phyloP scores from a whole-genome alignment of 1,140 invertebrate genomes.

The Agrilus planipennis region DNA sequence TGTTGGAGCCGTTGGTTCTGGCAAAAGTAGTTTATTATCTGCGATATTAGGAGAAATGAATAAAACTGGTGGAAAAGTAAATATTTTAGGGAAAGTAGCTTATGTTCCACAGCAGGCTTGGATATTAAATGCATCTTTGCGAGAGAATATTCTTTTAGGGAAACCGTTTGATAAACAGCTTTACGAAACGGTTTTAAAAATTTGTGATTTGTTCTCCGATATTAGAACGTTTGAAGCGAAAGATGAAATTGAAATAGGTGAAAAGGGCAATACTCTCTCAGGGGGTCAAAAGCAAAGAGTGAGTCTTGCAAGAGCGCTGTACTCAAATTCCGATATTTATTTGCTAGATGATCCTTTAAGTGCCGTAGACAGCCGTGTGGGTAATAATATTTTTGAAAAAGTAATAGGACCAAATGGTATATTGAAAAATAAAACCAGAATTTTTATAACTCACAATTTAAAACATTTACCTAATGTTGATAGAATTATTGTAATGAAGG shows the following conservation, averaged over 20 bases:
- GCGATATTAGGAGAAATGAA: constrained; percentile 85
- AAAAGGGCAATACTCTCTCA: constrained; percentile 91
- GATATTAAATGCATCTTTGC: constrained; percentile 84
- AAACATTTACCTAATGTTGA: constrained; percentile 80
- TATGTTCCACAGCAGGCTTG: constrained; percentile 89
- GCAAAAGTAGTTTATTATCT: constrained; percentile 79
- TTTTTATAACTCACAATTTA: constrained; percentile 83
- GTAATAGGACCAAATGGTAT: constrained; percentile 71
- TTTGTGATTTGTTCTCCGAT: constrained; percentile 61
- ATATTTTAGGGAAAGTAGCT: constrained; percentile 69
- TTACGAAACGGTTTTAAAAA: constrained; percentile 62
- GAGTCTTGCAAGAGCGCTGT: constrained; percentile 86
- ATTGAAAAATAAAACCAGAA: constrained; percentile 64
- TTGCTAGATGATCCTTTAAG: constrained; percentile 92
- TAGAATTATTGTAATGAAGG: constrained; percentile 73
- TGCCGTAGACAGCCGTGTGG: constrained; percentile 92
- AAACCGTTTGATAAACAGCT: constrained; percentile 51
- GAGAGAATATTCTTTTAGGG: constrained; percentile 79
- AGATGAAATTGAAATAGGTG: constrained; percentile 85
- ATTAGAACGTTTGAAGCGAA: constrained; percentile 78
- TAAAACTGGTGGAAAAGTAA: constrained; percentile 63
- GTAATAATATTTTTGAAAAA: constrained; percentile 91
- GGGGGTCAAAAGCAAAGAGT: constrained; percentile 96
- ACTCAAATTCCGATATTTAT: constrained; percentile 80
- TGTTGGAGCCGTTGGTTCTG: constrained; percentile 78